Evolutionary conservation across 64 coral and sea anemone genomes (phyloP), one percentile per base, ranked within the genome.

Genomic region (Trachythela sp.): DNA sequence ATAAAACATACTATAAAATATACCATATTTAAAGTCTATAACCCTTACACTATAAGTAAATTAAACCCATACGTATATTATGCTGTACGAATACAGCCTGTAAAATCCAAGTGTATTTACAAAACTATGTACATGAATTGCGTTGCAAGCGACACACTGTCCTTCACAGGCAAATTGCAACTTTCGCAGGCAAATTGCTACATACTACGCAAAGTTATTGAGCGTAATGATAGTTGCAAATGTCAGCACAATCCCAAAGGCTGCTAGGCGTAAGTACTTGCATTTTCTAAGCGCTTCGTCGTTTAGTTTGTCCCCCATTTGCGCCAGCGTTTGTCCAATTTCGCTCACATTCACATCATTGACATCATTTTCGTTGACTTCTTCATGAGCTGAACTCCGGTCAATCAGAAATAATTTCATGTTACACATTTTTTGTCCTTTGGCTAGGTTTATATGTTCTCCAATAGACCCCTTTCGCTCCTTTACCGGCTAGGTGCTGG

Each of bases 11-110:
- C 13, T 20, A 20, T 11, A 52, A 52, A 52, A 52, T 52, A 64
- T 64, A 64, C 56, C 24, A 64, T 64, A 64, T 64, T 64, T 64
- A 64, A 52, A 64, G 56, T n/a, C 26, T 64, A 64, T 64, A 59
- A 24, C 56, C 56, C 56, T 64, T 64, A 24, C 42, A 45, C 42
- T 11, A 45, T 11, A 45, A 45, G 42, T 45, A 45, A 45, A 45
- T 4, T 11, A 6, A 45, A n/a, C n/a, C 13, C 22, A 27, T 64
- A 64, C 8, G 56, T 64, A 64, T n/a, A 20, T 27, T 27, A 27
- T 64, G 56, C 56, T 64, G 56, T 64, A 20, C 13, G 22, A 64
- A 64, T 20, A 64, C 56, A 64, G 56, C 56, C 26, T 64, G 8
- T n/a, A 26, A 64, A n/a, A 24, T 64, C 17, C 20, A 64, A 5